Evolutionary conservation across 2,888 invertebrate genomes (phyloP).

Genomic region (Amaurobius ferox): DNA sequence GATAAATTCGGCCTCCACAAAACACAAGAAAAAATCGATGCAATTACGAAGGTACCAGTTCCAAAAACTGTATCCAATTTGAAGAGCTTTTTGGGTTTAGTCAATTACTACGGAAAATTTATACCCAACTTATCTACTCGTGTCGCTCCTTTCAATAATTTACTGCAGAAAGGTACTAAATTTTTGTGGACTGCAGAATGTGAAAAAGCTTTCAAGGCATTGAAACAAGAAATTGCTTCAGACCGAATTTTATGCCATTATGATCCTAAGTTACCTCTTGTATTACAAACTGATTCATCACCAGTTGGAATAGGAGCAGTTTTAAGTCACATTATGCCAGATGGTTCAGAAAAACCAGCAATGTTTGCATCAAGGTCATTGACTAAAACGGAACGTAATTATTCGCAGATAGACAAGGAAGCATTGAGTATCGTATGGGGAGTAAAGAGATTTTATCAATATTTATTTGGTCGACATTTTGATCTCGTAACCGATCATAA

Average conservation of each 20-base stretch:
- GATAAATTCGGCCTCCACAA: no score
- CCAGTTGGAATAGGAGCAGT: conserved; percentile 76
- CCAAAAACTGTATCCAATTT: no score
- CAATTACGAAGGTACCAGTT: no score
- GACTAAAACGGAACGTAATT: conserved; percentile 75
- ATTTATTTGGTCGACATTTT: conserved; percentile 74
- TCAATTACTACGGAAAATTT: no score
- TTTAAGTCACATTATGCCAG: conserved; percentile 75
- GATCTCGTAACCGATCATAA: conserved; percentile 76
- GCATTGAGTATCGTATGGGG: conserved; percentile 76
- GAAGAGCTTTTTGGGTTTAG: no score
- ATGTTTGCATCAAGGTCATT: conserved; percentile 77
- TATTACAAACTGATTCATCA: conserved; percentile 76
- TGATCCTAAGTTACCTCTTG: conserved; percentile 74
- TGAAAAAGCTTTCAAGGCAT: conserved; percentile 46
- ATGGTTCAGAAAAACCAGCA: conserved; percentile 77
- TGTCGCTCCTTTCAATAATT: conserved; percentile 42
- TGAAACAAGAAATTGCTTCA: conserved; percentile 40
- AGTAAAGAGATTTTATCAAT: conserved; percentile 76
- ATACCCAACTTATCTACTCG: conserved; percentile 45
- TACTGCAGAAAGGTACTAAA: conserved; percentile 44
- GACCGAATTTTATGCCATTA: conserved; percentile 74
- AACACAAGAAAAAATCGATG: no score
- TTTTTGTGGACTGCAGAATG: conserved; percentile 41
- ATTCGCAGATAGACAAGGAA: conserved; percentile 77